A percentile compares a stretch with the other conserved stretches of the same genome.
These are phyloP conservation scores for Ammodramus savannarum DNA, from an alignment of 2,113 vertebrate species.

Conservation along the genomic window DNA sequence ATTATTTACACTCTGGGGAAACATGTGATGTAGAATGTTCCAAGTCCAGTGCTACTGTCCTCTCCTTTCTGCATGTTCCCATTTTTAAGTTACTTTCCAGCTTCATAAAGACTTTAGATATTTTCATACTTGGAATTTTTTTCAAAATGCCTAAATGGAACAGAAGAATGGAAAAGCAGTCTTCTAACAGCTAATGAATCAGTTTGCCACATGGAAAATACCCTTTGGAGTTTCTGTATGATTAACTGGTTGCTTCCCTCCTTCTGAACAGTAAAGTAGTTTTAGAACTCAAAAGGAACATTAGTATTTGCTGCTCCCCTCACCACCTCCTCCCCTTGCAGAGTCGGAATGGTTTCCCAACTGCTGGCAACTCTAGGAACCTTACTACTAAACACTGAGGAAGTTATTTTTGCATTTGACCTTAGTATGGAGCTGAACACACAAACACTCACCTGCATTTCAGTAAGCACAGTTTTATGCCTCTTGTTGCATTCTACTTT, in stretches of 20 bases:
- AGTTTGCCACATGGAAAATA: neutral
- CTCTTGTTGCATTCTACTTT: conserved; percentile 89
- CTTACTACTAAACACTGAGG: neutral
- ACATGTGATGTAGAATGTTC: neutral
- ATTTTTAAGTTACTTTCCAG: neutral
- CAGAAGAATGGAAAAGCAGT: neutral
- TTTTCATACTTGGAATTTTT: neutral
- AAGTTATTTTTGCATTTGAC: neutral
- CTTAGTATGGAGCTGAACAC: neutral
- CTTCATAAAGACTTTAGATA: neutral
- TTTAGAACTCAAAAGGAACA: neutral
- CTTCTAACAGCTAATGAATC: neutral
- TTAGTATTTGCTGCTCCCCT: neutral
- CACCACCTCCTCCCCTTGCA: accelerated
- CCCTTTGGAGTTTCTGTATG: neutral
- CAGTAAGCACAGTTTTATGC: conserved; percentile 86
- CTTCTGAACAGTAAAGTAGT: neutral
- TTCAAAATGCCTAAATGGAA: neutral
- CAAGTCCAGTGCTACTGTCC: neutral
- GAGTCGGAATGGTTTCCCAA: neutral
- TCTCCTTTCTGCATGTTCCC: neutral
- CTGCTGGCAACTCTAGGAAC: neutral
- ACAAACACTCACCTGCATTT: conserved; percentile 82
- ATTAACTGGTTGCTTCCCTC: neutral
- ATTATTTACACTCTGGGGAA: neutral